Evolutionary conservation across 2,888 invertebrate genomes (phyloP), one percentile per base, ranked within the genome.

Genomic region (Tridacna gigas): DNA sequence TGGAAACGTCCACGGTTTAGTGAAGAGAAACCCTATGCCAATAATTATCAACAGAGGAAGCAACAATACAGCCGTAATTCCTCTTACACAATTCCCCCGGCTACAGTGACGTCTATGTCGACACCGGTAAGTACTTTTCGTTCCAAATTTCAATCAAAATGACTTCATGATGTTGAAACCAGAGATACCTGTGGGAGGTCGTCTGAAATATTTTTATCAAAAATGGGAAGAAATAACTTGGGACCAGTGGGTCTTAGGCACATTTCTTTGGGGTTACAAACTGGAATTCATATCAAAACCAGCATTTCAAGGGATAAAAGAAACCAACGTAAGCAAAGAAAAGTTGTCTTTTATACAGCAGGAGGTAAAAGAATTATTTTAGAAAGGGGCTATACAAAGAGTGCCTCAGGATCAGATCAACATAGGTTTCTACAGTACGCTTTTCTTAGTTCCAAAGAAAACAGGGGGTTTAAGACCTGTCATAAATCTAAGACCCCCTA

Each of bases 121-220:
- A n/a, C 60, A 63, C 45, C 51, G 78, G 79, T 78, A 75, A 71
- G 75, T 79, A 20, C 73, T 74, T 80, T 80, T 83, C 80, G 83
- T 25, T 20, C 37, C 20, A 45, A 15, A 26, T n/a, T n/a, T 15
- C n/a, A 63, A 74, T 37, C 37, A 66, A 82, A 74, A 63, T 77
- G 63, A 77, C 65, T 26, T 60, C 9, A 60, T 74, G 25, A 25
- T 75, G 45, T 20, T 65, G 26, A 22, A 47, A 22, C 79, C 81
- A 37, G 80, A 86, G 76, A 80, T 86, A 86, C 84, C 80, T 37
- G 86, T 82, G 13, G 82, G 80, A 48, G 84, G 82, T 60, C 45
- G 65, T 9, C 47, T 71, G 73, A 80, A 11, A 61, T 56, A 60
- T 69, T 77, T 74, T 78, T 15, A 18, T n/a, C 13, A 65, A 20